Base-by-base conservation (phyloP, 2,888 invertebrate species). In the Plebejus melissa region DNA sequence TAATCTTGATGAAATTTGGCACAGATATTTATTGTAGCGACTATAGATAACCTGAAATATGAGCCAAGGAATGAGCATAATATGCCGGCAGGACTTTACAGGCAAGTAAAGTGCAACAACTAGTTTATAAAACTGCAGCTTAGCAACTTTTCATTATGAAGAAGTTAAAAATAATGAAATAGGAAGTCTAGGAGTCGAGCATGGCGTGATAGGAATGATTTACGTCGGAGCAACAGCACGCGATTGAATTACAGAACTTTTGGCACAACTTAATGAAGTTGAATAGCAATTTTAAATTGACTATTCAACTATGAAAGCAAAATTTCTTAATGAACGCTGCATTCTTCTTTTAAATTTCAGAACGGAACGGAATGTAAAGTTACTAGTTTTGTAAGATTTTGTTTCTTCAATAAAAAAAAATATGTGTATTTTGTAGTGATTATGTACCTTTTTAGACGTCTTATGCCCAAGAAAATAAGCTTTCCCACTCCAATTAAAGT, bases 211-310 rank as follows among this genome's bases (percentile, higher is more conserved):
- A 74, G 76, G 70, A 77, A 78, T 79, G 79, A 80, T 80, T 80
- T 80, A 80, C 77, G 46, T 77, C 75, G 69, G 79, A 76, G 78
- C 78, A 80, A 81, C 79, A 78, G 78, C 80, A 80, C 79, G 80
- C 81, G 79, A 80, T 78, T 79, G 79, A 81, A 80, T 81, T 81
- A 78, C 77, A 77, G 77, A 81, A 81, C 80, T 80, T 80, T 79
- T 77, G 79, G 77, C 78, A 79, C 78, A 78, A 78, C 77, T 80
- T 79, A 79, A 80, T 79, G 78, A 79, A 78, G 78, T 76, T 74
- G 79, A 74, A 72, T 77, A 76, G 77, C 77, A 78, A 77, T 77
- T 75, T 58, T 38, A 65, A 77, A 78, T 78, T 77, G 77, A 75
- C 77, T 74, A 77, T 79, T 69, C 38, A 76, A 46, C 75, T 77